A percentile compares a stretch with the other conserved stretches of the same genome.
Conservation (phyloP, 2,113 vertebrate genomes). For the Barbus barbus region DNA sequence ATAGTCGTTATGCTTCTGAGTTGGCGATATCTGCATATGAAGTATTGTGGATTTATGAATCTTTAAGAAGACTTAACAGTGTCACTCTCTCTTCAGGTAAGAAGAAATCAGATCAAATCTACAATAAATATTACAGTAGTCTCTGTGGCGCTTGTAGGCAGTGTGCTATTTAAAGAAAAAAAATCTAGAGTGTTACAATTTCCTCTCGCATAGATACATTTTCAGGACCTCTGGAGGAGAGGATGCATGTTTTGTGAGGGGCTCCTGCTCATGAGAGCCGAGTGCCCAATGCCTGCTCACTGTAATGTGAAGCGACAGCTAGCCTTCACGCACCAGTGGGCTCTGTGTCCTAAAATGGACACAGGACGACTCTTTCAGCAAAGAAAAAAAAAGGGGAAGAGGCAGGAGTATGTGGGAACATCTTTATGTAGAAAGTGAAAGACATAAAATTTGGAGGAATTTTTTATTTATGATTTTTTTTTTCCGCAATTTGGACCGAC, state of each 20-base stretch:
- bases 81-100: not conserved
- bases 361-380: conserved; percentile 53
- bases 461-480: too few relatives aligned
- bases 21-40: not conserved
- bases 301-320: conserved; percentile 59
- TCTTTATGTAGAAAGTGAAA: conserved; percentile 36
- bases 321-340: conserved; percentile 57
- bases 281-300: conserved; percentile 38
- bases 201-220: conserved; percentile 2
- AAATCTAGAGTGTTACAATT: not conserved
- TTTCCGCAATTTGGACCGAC: too few relatives aligned
- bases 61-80: not conserved
- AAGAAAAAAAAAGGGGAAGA: conserved; percentile 11
- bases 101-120: not conserved
- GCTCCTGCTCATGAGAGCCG: conserved; percentile 30
- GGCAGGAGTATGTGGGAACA: conserved; percentile 29
- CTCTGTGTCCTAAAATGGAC: conserved; percentile 49
- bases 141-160: not conserved
- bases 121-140: not conserved
- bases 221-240: conserved; percentile 12
- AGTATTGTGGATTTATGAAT: not conserved
- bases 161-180: not conserved
- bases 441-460: too few relatives aligned
- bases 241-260: conserved; percentile 24
- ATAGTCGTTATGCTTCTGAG: not conserved